Percentiles rank a stretch among this genome's conserved stretches.
Evolutionary conservation across 2,113 vertebrate species (phyloP).

Genomic region (Uropsilus gracilis): DNA sequence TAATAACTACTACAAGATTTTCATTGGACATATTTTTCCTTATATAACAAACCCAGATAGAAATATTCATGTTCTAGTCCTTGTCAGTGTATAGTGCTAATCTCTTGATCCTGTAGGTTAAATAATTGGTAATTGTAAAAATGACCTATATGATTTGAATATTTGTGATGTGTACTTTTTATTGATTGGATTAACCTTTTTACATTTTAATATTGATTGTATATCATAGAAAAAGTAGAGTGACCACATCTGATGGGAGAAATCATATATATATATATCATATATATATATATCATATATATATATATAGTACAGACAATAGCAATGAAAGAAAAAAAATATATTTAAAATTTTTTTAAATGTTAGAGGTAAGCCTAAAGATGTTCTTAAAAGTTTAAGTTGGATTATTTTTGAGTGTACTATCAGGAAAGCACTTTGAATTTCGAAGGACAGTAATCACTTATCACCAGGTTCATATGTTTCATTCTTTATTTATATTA

Average conservation of each 20-base stretch:
- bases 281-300: no score
- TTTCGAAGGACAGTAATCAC: not conserved
- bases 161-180: not conserved
- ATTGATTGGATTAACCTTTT: not conserved
- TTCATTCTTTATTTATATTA: not conserved
- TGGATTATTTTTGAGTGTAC: not conserved
- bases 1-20: not conserved
- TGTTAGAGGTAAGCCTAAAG: not conserved
- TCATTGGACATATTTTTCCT: not conserved
- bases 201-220: no score
- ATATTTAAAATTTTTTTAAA: no score
- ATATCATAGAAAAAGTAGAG: not conserved
- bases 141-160: not conserved
- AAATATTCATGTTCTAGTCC: not conserved
- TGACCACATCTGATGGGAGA: no score
- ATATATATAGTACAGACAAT: no score
- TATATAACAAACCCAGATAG: not conserved
- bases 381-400: not conserved
- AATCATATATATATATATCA: no score
- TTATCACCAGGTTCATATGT: not conserved
- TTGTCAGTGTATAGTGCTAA: not conserved
- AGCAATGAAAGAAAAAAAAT: no score
- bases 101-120: not conserved
- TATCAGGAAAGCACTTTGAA: not conserved
- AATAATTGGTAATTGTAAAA: not conserved